Conservation (phyloP, 1,140 invertebrate genomes). For the Drosophila setifemur region DNA sequence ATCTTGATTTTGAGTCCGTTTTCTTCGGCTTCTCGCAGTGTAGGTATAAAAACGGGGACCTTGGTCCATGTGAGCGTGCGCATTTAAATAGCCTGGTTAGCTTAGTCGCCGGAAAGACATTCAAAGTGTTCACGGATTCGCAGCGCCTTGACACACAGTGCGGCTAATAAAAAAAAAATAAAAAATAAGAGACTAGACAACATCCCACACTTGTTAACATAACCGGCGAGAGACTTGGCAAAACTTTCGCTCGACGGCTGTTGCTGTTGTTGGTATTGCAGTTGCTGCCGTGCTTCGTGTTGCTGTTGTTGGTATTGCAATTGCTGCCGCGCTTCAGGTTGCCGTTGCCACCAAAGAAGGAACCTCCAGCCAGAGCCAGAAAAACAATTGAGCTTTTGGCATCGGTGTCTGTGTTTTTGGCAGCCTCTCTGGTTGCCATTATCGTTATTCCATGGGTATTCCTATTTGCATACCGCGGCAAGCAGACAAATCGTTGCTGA, state of each 20-base stretch:
- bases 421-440: conserved; percentile 17
- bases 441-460: conserved; percentile 24
- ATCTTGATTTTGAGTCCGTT: conserved; percentile 19
- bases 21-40: neutral
- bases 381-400: neutral
- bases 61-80: conserved; percentile 7
- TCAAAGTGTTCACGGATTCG: neutral
- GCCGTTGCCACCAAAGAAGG: neutral
- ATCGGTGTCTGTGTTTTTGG: neutral
- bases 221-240: conserved; percentile 24
- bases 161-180: neutral
- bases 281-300: conserved; percentile 3
- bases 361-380: neutral
- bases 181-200: conserved; percentile 1
- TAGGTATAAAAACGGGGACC: neutral
- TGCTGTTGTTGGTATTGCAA: neutral
- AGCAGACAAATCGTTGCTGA: conserved; percentile 28
- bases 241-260: conserved; percentile 57
- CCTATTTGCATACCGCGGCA: conserved; percentile 32
- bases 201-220: conserved; percentile 59
- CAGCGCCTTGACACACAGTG: conserved; percentile 45
- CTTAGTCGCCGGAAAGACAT: neutral
- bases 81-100: conserved; percentile 14
- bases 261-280: conserved; percentile 8
- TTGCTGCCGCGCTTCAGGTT: conserved; percentile 5